Evolutionary conservation across 2,888 invertebrate species (phyloP), one percentile per base, ranked within the genome.

Genomic region (Agriopis marginaria): DNA sequence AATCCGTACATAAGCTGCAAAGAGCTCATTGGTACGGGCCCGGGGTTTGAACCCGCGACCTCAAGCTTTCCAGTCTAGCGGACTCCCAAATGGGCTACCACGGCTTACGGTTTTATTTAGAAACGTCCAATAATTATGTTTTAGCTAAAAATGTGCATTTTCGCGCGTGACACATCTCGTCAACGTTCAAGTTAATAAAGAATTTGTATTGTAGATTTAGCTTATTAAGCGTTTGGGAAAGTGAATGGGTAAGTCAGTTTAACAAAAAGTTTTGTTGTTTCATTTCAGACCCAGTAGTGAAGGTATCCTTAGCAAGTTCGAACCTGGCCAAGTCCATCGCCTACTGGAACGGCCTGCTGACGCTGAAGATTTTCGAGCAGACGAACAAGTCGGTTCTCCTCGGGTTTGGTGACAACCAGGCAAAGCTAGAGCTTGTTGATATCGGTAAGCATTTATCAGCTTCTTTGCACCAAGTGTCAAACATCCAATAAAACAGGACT

Each of bases 261-360:
- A 50, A 23, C 32, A 6, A 7, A 56, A 23, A 32, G 11, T 42
- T 47, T 32, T 49, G 49, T 50, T 61, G 8, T 8, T 14, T 7
- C 70, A 39, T 70, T 81, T 64, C 88, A 96, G 98, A 98, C 95
- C 98, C 98, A 54, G 96, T 98, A 0, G 88, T 96, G 59, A 97
- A 97, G 91, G 97, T 99, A 1, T 95, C 96, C 0, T 87, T 99
- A 68, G 96, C 97, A 12, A 96, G 97, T 73, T 97, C 97, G 0
- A 95, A 98, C 90, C 90, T 99, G 70, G 88, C 95, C 17, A 96
- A 94, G 70, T 97, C 98, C 5, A 93, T 97, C 70, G 95, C 96
- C 12, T 99, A 98, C 89, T 99, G 99, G 99, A 96, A 96, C 73
- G 96, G 96, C 10, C 90, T 98, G 40, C 94, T 98, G 45, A 95